Evolutionary conservation across 1,140 invertebrate species (phyloP).

Genomic region (Bombus soroeensis): DNA sequence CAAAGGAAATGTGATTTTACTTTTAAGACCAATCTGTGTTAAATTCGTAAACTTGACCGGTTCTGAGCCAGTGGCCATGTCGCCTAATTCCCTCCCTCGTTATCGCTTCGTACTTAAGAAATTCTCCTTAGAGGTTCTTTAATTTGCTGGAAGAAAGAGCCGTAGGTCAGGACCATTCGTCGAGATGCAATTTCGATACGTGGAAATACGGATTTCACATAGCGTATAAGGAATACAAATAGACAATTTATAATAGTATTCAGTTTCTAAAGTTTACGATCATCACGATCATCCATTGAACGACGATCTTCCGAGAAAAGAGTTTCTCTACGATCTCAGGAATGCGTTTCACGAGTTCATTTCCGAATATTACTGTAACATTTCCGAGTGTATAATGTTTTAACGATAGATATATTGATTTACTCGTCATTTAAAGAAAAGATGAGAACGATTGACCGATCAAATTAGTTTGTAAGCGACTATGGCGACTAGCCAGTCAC

Average conservation of each 20-base stretch:
- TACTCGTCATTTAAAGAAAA: neutral
- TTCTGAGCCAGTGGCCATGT: slow-evolving; percentile 58
- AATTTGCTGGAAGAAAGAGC: neutral
- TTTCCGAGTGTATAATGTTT: neutral
- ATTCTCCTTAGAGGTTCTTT: neutral
- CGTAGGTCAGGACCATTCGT: slow-evolving; percentile 18
- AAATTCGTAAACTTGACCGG: slow-evolving; percentile 37
- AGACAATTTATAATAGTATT: neutral
- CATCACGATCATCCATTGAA: slow-evolving; percentile 17
- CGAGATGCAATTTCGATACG: neutral
- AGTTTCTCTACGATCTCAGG: slow-evolving; percentile 43
- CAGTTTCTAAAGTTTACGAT: neutral
- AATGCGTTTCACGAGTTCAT: slow-evolving; percentile 18
- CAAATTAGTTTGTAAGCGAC: slow-evolving; percentile 31
- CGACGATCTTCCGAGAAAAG: neutral
- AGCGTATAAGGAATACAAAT: slow-evolving; percentile 8
- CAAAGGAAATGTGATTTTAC: slow-evolving; percentile 62
- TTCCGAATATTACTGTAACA: neutral
- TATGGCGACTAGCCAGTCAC: slow-evolving; percentile 48
- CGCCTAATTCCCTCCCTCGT: slow-evolving; percentile 41
- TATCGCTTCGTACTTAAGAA: slow-evolving; percentile 33
- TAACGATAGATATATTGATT: neutral
- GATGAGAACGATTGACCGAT: neutral
- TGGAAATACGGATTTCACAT: neutral
- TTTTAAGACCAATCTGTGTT: slow-evolving; percentile 65